Percentiles rank a stretch among this genome's conserved stretches.
Evolutionary conservation across 2,797 vertebrate genomes (phyloP).

Genomic region (Gastrophryne carolinensis): DNA sequence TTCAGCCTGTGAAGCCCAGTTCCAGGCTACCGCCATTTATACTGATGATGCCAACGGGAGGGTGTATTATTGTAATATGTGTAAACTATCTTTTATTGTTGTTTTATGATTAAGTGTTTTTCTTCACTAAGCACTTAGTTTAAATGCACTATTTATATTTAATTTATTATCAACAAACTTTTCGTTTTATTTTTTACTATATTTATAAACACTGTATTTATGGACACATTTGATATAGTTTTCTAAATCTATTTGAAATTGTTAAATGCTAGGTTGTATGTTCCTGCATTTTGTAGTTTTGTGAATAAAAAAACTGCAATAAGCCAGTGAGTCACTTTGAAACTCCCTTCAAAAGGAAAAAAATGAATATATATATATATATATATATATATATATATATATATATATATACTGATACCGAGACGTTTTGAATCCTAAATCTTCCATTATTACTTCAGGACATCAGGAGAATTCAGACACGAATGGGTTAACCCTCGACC

Average conservation of each 20-base stretch:
- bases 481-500: too few relatives aligned
- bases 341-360: too few relatives aligned
- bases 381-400: too few relatives aligned
- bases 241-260: slow-evolving; percentile 29
- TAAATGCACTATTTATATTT: slow-evolving; percentile 72
- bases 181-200: slow-evolving; percentile 75
- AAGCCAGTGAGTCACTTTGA: too few relatives aligned
- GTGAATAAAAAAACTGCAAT: slow-evolving; percentile 52
- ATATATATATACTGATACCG: too few relatives aligned
- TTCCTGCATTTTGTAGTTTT: slow-evolving; percentile 36
- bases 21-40: too few relatives aligned
- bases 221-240: slow-evolving; percentile 53
- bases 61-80: background rate
- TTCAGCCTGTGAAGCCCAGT: too few relatives aligned
- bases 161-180: slow-evolving; percentile 71
- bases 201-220: slow-evolving; percentile 79
- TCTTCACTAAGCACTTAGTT: slow-evolving; percentile 69
- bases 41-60: too few relatives aligned
- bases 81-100: background rate
- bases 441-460: too few relatives aligned
- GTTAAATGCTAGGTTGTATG: slow-evolving; percentile 12
- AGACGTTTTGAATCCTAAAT: too few relatives aligned
- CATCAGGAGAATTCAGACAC: too few relatives aligned
- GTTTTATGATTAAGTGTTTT: slow-evolving; percentile 34
- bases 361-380: too few relatives aligned